phyloP scores from a whole-genome alignment of 2,888 invertebrate genomes.

The Drosophila rubida region DNA sequence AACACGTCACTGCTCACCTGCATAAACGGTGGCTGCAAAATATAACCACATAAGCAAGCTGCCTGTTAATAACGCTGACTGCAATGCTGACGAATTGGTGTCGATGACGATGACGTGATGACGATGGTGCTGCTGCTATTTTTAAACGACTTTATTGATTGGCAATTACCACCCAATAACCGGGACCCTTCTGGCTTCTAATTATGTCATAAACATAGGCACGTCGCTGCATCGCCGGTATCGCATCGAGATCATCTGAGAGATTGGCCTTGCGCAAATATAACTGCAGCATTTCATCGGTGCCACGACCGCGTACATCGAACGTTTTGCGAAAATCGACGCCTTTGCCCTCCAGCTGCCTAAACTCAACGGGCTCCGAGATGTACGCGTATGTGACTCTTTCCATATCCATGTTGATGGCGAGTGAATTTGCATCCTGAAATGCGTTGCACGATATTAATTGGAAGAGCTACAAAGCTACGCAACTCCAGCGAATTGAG shows the following conservation, averaged over 20 bases:
- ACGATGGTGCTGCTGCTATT: constrained; percentile 1
- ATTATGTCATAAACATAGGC: constrained; percentile 82
- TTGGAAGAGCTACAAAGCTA: constrained; percentile 16
- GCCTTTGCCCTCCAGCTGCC: constrained; percentile 71
- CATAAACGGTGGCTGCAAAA: constrained; percentile 69
- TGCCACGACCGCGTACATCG: constrained; percentile 77
- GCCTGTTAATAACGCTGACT: constrained; percentile 16
- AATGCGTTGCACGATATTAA: constrained; percentile 48
- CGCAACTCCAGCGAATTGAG: constrained; percentile 3
- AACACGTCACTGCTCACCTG: constrained; percentile 69
- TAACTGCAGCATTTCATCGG: constrained; percentile 79
- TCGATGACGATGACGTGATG: constrained; percentile 10
- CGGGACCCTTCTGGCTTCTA: constrained; percentile 80
- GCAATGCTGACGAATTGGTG: constrained; percentile 3
- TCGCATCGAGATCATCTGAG: constrained; percentile 70
- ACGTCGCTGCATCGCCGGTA: constrained; percentile 74
- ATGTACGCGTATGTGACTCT: constrained; percentile 66
- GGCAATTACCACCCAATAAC: constrained; percentile 81
- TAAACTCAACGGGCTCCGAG: constrained; percentile 77
- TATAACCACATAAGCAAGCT: constrained; percentile 8
- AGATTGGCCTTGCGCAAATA: constrained; percentile 78
- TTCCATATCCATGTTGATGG: constrained; percentile 62
- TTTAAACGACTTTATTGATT: not conserved
- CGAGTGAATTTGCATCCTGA: constrained; percentile 37
- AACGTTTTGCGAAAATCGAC: constrained; percentile 81